These are phyloP conservation scores for Tachysurus vachellii DNA, from an alignment of 2,113 vertebrate genomes.

Conservation along the genomic window DNA sequence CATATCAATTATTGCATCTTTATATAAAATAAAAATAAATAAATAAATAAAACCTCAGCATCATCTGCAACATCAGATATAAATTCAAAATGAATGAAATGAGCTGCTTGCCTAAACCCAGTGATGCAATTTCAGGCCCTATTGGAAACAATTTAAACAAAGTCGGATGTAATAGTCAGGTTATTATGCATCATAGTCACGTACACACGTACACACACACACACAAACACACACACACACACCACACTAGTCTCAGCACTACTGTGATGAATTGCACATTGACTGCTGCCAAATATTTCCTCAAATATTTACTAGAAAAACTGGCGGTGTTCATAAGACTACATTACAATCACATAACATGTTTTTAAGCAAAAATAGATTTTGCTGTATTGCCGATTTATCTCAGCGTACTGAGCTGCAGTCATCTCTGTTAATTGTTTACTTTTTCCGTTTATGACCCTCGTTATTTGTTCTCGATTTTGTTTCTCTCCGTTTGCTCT, in stretches of 20 bases:
- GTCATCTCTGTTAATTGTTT: no score
- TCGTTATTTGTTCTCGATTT: no score
- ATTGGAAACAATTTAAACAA: constrained; percentile 18
- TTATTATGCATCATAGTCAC: constrained; percentile 12
- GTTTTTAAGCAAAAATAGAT: background rate
- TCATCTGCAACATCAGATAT: constrained; percentile 3
- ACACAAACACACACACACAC: background rate
- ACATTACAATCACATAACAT: background rate
- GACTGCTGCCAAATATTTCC: background rate
- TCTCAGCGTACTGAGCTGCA: no score
- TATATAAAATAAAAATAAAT: background rate
- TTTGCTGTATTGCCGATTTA: no score
- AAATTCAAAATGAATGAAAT: background rate
- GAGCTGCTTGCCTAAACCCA: background rate
- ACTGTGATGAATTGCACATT: background rate
- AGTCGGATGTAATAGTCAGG: background rate
- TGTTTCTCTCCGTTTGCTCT: no score
- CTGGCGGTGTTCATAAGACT: background rate
- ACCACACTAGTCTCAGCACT: background rate
- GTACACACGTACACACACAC: background rate
- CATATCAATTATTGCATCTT: constrained; percentile 31
- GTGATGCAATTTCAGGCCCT: constrained; percentile 3
- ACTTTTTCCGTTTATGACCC: no score
- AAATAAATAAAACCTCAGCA: background rate
- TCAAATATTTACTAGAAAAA: background rate